Evolutionary conservation across 2,797 vertebrate genomes (phyloP), one percentile per base, ranked within the genome.

Genomic region (Danio choprae): DNA sequence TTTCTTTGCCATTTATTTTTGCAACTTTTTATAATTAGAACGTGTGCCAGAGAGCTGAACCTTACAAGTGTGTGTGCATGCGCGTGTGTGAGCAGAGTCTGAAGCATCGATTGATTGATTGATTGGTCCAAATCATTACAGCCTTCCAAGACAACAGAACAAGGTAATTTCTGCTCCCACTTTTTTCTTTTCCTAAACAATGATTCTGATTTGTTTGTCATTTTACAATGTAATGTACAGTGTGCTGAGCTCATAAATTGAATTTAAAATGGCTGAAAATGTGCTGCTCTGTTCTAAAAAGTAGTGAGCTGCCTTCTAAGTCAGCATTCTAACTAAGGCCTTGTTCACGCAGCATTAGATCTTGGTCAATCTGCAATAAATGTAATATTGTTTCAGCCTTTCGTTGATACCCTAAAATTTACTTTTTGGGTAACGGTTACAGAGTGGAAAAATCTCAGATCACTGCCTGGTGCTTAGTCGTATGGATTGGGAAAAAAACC

Each of bases 21-120:
- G 86, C 87, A 88, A 90, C 80, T 88, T 91, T 89, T 89, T 89
- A 89, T 85, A 69, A 90, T 82, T 91, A 90, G 88, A 90, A 89
- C 86, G 90, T 89, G 92, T 93, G 91, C 91, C 91, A 91, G 91
- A 91, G 91, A 92, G 88, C 82, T 91, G 86, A 91, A 90, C 90
- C 84, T 86, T 80, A 80, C 65, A 83, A 85, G 90, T 89, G 90
- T 87, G 84, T 74, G 82, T 89, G 90, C 89, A 90, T 87, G 69
- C 38, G 89, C 86, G 90, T 89, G 87, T 77, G 64, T 90, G 91
- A 91, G 87, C 89, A 89, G 60, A 85, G 86, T 88, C 90, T 88
- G 81, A 86, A 86, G 83, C 84, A 90, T 87, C 88, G 85, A 85
- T 84, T 70, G 80, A 85, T 86, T 89, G 85, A 86, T 85, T 79